Evolutionary conservation across 2,888 invertebrate genomes (phyloP), one percentile per base, ranked within the genome.

Genomic region (Gonocerus acuteangulatus): DNA sequence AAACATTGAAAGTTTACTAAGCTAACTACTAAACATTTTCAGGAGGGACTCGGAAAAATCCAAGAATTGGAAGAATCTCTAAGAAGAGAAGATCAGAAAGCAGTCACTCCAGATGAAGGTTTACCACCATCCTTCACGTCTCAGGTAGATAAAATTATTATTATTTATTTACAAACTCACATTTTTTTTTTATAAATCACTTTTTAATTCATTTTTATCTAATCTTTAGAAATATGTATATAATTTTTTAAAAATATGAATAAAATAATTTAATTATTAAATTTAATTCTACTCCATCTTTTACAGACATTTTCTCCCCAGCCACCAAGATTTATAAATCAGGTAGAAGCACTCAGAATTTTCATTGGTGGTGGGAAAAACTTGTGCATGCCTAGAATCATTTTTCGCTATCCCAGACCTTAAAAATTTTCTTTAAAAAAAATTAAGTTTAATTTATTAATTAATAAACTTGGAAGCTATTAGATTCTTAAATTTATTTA

Each of bases 51-150:
- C 63, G 91, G 90, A 73, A 89, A 89, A 70, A 93, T 94, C 70
- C 90, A 92, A 75, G 87, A 89, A 71, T 80, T 94, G 36, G 94
- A 94, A 75, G 92, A 92, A 69, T 88, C 90, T 2, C 78, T 92
- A 22, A 83, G 86, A 65, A 82, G 80, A 71, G 85, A 85, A 65
- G 86, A 86, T 61, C 81, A 82, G 22, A 81, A 80, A 63, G 77
- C 80, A 18, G 78, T 83, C 1, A 86, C 87, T 64, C 81, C 83
- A 47, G 90, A 90, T 66, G 84, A 83, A 66, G 92, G 91, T 9
- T 85, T 88, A 72, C 84, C 93, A 61, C 94, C 93, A 39, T 85
- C 87, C 62, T 93, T 94, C 71, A 91, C 89, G 4, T 89, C 91
- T 0, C 87, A 74, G 68, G 74, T 75, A 68, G 65, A 44, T 39